These are phyloP conservation scores for Parazoanthus swiftii DNA, from an alignment of 92 coral and sea anemone species.

Conservation along the genomic window DNA sequence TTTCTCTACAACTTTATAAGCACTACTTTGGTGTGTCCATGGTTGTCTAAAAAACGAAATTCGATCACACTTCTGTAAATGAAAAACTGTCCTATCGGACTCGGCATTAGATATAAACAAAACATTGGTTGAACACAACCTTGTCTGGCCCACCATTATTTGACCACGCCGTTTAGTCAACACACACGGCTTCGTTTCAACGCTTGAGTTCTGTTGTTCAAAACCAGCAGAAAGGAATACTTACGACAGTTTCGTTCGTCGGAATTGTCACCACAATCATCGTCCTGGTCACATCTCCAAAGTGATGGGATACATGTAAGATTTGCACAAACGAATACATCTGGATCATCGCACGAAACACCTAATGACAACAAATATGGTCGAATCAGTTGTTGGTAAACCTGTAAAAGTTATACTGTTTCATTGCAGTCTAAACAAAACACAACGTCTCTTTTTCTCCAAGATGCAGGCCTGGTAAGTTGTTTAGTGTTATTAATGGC, in stretches of 20 bases:
- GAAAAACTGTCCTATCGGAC: background rate
- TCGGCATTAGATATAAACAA: conserved; percentile 25
- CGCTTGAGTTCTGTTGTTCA: background rate
- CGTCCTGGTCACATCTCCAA: conserved; percentile 59
- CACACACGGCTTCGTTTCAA: background rate
- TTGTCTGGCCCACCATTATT: background rate
- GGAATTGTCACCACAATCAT: conserved; percentile 56
- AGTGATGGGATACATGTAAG: conserved; percentile 50
- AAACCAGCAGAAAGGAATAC: background rate
- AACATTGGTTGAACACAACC: conserved; percentile 3
- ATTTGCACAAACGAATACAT: conserved; percentile 30
- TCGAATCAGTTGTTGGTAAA: background rate
- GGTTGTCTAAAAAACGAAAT: background rate
- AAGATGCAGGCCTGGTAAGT: background rate
- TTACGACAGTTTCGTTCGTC: conserved; percentile 56
- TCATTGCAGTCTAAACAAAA: background rate
- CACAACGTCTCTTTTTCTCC: background rate
- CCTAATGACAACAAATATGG: conserved; percentile 14
- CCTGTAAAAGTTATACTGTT: background rate
- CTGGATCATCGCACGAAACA: background rate
- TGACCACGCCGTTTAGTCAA: conserved; percentile 21
- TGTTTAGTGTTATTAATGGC: background rate
- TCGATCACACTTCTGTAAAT: background rate
- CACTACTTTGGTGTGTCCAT: background rate
- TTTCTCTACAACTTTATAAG: background rate